Evolutionary conservation across 2,888 invertebrate species (phyloP).

Genomic region (Rhabditoides inermis): DNA sequence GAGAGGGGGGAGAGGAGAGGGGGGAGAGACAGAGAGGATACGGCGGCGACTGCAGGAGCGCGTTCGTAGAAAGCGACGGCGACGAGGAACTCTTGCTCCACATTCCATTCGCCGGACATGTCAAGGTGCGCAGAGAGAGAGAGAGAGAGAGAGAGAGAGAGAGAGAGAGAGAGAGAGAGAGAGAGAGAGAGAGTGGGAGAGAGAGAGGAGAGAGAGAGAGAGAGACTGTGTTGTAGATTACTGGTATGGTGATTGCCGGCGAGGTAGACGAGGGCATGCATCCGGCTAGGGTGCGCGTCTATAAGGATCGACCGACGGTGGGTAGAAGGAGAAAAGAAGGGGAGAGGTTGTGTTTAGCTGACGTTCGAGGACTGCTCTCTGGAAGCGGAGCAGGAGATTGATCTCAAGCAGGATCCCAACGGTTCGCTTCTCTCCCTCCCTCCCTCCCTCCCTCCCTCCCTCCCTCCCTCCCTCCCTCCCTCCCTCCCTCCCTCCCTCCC

Average conservation of each 20-base stretch:
- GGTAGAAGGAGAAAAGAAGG: slow-evolving; percentile 1
- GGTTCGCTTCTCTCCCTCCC: too few relatives aligned
- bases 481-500: too few relatives aligned
- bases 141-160: background rate
- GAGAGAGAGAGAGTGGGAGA: background rate
- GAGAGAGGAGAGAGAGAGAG: background rate
- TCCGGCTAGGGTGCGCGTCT: slow-evolving; percentile 80
- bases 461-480: too few relatives aligned
- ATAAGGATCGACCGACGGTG: slow-evolving; percentile 45
- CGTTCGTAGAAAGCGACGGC: slow-evolving; percentile 78
- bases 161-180: background rate
- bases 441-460: too few relatives aligned
- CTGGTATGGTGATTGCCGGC: slow-evolving; percentile 84
- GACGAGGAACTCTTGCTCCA: slow-evolving; percentile 92
- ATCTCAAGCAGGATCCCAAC: slow-evolving; percentile 39
- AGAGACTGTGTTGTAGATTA: slow-evolving; percentile 61
- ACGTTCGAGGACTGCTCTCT: slow-evolving; percentile 76
- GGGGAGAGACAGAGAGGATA: too few relatives aligned
- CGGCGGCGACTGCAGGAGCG: too few relatives aligned
- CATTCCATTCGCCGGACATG: slow-evolving; percentile 83
- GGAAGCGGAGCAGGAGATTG: slow-evolving; percentile 53
- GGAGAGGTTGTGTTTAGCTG: slow-evolving; percentile 65
- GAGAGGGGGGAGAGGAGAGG: too few relatives aligned
- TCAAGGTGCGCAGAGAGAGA: slow-evolving; percentile 53
- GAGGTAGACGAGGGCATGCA: slow-evolving; percentile 71